Base-by-base conservation (phyloP, 1,140 invertebrate species). In the Probaryconus sp. region DNA sequence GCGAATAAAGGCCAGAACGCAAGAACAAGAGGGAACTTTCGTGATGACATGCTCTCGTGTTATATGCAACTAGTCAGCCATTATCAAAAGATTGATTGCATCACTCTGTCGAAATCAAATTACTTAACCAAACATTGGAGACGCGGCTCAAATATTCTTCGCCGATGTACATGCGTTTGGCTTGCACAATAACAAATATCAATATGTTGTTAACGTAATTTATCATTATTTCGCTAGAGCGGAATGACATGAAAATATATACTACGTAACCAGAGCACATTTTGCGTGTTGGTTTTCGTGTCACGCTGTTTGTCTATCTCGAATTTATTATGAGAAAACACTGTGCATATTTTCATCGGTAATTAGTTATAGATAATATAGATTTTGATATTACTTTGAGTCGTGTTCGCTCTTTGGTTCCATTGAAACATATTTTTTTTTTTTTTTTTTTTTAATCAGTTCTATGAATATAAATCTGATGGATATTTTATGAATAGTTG, bases 31-130 rank as follows among this genome's bases (percentile, higher is more conserved):
- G 31, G 24, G 43, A 33, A 72, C 61, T 68, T 74, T 67, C 51
- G 56, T 63, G 48, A 67, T 20, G 26, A 21, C 31, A 20, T 14
- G 50, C 16, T 64, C 17, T 26, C 6, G 45, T 38, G 20, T 51
- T 56, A 55, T 55, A 38, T 42, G 33, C 40, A 38, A 11, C 61
- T 48, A 61, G 38, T 56, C 37, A 47, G 24, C 51, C 35, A 77
- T 75, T 67, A 69, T 67, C 60, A 50, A 72, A 73, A 82, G 80
- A 82, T 81, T 80, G 79, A 84, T 84, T 76, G 71, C 65, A 69
- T 60, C 71, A 76, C 78, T 82, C 79, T 79, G 79, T 75, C 76
- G 70, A 48, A 69, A 64, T 60, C 47, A 61, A 76, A 76, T 61
- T 70, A 65, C 42, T 60, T 47, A 55, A 70, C 26, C 56, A 70